Evolutionary conservation across 92 coral and sea anemone species (phyloP), one percentile per base, ranked within the genome.

Genomic region (Epizoanthus fatuus): DNA sequence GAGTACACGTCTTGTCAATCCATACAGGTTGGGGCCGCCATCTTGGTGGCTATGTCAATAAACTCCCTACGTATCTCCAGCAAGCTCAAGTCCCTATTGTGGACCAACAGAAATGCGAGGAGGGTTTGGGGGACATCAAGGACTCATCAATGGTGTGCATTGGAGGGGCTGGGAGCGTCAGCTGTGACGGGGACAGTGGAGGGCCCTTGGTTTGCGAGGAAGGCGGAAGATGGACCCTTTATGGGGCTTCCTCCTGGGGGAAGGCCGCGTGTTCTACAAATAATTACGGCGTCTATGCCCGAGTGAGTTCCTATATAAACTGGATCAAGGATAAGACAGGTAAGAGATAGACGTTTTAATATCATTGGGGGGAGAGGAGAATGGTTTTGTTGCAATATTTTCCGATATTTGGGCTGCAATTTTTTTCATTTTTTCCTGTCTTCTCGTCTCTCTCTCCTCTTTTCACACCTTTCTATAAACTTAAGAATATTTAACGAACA

Each of bases 1-100:
- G 47, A 44, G 8, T 7, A 44, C 47, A 7, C 47, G 0, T 49
- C 14, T 49, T 49, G 53, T 49, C 14, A 49, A 49, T 49, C 53
- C 14, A 66, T 16, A 66, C 49, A 70, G 75, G 75, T 4, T 70
- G 75, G 75, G 75, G 75, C 7, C 75, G 75, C 5, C 75, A 70
- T 17, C 57, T 70, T 17, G 75, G 75, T 0, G 75, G 75, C 3
- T 70, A 42, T 32, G 75, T 70, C 9, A 70, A 70, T 40, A 82
- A 82, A 38, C 56, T 64, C 1, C 86, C 86, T 10, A 16, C 39
- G 12, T 44, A 70, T 56, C 87, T 83, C 29, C 87, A 70, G 12
- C 87, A 83, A 68, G 80, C 87, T 68, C 70, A 57, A 35, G 87
- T 83, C 51, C 87, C 87, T 11, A 53, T 83, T 20, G 87, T 83